Percentiles rank a stretch among this genome's conserved stretches.
phyloP scores from a whole-genome alignment of 2,113 vertebrate species.

The Atractosteus spatula region DNA sequence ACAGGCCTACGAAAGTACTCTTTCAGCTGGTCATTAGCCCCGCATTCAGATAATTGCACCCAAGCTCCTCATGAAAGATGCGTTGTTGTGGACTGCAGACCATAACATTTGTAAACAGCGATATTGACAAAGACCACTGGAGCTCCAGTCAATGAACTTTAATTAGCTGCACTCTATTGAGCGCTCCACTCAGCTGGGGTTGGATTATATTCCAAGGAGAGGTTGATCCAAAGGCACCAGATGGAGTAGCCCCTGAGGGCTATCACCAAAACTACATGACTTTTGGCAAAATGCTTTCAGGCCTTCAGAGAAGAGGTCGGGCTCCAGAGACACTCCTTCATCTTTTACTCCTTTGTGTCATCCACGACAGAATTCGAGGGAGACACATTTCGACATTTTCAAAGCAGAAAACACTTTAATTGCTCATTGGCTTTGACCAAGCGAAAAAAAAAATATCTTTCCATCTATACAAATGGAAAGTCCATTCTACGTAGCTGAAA shows the following conservation, averaged over 20 bases:
- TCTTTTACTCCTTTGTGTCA: background rate
- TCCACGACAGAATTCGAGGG: background rate
- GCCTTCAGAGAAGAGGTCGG: background rate
- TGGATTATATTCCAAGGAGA: background rate
- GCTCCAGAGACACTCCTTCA: background rate
- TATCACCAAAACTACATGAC: background rate
- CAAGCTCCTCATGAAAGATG: slow-evolving; percentile 47
- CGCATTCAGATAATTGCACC: slow-evolving; percentile 34
- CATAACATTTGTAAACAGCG: slow-evolving; percentile 38
- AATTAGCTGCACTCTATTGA: slow-evolving; percentile 25
- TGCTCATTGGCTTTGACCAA: background rate
- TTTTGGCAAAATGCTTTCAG: background rate
- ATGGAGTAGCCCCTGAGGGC: slow-evolving; percentile 10
- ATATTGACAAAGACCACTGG: slow-evolving; percentile 28
- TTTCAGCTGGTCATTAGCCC: background rate
- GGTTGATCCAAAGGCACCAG: slow-evolving; percentile 17
- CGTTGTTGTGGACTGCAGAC: slow-evolving; percentile 31
- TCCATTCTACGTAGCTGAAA: background rate
- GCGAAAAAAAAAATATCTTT: background rate
- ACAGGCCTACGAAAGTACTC: background rate
- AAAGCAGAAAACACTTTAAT: background rate
- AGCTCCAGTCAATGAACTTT: slow-evolving; percentile 16
- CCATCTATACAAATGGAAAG: background rate
- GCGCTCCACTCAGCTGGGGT: background rate
- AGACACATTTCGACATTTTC: background rate